Evolutionary conservation across 2,113 vertebrate genomes (phyloP), one percentile per base, ranked within the genome.

Genomic region (Zosterops pallidus): DNA sequence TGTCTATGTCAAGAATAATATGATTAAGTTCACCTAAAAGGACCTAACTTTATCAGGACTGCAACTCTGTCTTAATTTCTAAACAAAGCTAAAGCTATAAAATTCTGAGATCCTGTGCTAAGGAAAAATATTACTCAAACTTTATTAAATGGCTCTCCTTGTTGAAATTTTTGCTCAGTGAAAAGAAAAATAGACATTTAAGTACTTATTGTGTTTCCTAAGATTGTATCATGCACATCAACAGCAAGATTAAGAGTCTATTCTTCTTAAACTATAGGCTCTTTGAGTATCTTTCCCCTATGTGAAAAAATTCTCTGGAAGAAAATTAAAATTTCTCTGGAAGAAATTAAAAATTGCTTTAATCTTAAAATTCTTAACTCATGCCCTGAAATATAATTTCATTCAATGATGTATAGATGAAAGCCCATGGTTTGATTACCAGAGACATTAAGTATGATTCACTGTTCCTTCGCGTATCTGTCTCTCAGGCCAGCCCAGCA

Each of bases 161-260:
- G 42, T 57, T 95, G 33, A 89, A 88, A 67, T 82, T 91, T 96
- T 94, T 94, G 6, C 77, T 87, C 83, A 96, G 20, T 75, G 4
- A 53, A 91, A 93, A 76, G 23, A 90, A 92, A 96, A 96, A 94
- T 22, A 86, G 46, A 85, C 41, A 81, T 89, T 95, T 94, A 97
- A 92, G 65, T 87, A 93, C 53, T 88, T 94, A 35, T 8, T 95
- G 21, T 89, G 41, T 94, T 86, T 95, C 78, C 70, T 96, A 92
- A 92, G 81, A 83, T 78, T 7, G 9, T 83, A 87, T 70, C 50
- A 84, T 77, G 22, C 76, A 53, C 76, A 92, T 80, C 87, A 95
- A 83, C 60, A 96, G 26, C 69, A 97, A 97, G 49, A 86, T 96
- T 98, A 95, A 97, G 80, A 97, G 47, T 39, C 77, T 97, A 87